phyloP scores from a whole-genome alignment of 2,888 invertebrate genomes.

The Drosophila flavopinicola region DNA sequence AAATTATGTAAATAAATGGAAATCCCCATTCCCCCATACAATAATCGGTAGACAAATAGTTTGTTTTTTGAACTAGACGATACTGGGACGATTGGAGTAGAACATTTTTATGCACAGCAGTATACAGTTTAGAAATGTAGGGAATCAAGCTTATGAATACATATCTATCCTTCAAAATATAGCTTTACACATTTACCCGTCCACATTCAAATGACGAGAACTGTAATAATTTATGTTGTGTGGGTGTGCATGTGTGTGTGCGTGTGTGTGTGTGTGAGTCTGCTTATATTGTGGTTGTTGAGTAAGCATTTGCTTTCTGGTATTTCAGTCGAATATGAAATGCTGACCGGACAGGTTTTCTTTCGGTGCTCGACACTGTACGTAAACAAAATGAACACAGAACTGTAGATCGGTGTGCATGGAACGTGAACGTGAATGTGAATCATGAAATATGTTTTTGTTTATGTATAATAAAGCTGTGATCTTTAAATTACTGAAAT shows the following conservation, averaged over 20 bases:
- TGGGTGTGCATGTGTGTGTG: constrained; percentile 26
- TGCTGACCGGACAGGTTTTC: constrained; percentile 54
- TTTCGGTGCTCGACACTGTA: constrained; percentile 6
- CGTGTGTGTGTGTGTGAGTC: constrained; percentile 26
- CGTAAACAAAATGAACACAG: constrained; percentile 1
- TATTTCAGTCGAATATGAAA: constrained; percentile 63
- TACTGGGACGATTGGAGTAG: too few species aligned
- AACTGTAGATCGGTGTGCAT: neutral
- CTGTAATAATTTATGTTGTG: constrained; percentile 7
- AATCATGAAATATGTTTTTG: constrained; percentile 10
- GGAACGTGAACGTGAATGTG: neutral
- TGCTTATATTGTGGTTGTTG: constrained; percentile 49
- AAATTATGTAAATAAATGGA: too few species aligned
- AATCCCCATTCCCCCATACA: too few species aligned
- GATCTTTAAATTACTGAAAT: constrained; percentile 21
- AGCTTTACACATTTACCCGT: neutral
- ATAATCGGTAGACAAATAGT: too few species aligned
- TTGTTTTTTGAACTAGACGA: too few species aligned
- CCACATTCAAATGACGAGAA: neutral
- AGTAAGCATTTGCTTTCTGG: constrained; percentile 54
- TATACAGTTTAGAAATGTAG: too few species aligned
- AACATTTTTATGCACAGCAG: too few species aligned
- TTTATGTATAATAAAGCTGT: constrained; percentile 7
- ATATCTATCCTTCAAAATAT: too few species aligned
- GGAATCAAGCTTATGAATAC: too few species aligned